Conservation (phyloP, 2,888 invertebrate species). For the Diplazon laetatorius region DNA sequence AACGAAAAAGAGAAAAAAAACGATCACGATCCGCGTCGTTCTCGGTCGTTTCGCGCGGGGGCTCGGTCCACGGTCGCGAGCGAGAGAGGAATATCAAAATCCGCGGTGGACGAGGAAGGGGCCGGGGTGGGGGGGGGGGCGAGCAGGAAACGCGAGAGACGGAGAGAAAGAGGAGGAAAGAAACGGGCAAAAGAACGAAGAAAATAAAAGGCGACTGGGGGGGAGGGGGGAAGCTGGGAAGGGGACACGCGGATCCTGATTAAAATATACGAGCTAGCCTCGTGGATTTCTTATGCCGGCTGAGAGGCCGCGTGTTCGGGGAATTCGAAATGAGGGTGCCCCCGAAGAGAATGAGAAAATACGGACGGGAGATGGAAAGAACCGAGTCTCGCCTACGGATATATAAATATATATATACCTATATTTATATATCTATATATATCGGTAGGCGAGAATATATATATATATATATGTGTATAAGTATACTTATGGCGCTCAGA, state of each 20-base stretch:
- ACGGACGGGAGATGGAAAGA: constrained; percentile 17
- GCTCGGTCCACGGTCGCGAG: constrained; percentile 9
- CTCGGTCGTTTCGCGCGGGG: constrained; percentile 10
- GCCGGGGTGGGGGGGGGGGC: too few species aligned
- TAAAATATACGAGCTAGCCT: constrained; percentile 80
- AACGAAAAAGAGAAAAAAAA: too few species aligned
- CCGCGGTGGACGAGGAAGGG: constrained; percentile 63
- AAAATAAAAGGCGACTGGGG: constrained; percentile 49
- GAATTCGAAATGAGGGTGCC: constrained; percentile 79
- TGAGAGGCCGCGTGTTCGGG: constrained; percentile 75
- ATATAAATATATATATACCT: too few species aligned
- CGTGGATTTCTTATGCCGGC: constrained; percentile 77
- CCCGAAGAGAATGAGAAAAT: constrained; percentile 39
- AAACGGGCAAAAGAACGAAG: constrained; percentile 66
- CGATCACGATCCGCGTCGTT: constrained; percentile 41
- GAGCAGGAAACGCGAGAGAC: constrained; percentile 64
- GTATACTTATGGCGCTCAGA: constrained; percentile 8
- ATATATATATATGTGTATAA: too few species aligned
- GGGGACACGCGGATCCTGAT: constrained; percentile 77
- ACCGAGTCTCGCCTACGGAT: constrained; percentile 10
- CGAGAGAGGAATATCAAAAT: constrained; percentile 50
- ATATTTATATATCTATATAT: too few species aligned
- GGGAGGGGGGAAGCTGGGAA: too few species aligned
- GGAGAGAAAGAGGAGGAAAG: constrained; percentile 57
- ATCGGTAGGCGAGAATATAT: too few species aligned